Evolutionary conservation across 2,888 invertebrate species (phyloP).

Genomic region (Athalia circularis): DNA sequence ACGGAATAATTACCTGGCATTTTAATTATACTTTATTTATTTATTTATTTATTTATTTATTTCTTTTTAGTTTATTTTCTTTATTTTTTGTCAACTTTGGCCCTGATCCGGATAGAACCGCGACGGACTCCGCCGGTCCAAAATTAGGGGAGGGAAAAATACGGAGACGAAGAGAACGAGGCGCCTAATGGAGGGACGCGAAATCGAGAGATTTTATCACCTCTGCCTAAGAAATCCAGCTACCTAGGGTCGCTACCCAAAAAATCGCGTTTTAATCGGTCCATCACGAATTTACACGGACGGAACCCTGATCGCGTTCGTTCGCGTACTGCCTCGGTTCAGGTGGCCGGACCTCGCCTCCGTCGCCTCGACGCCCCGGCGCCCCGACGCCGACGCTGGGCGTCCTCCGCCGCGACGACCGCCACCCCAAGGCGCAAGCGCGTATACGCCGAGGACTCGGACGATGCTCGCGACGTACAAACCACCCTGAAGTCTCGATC

Average conservation of each 20-base stretch:
- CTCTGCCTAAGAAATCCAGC: slow-evolving; percentile 13
- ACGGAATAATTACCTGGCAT: slow-evolving; percentile 69
- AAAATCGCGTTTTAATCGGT: slow-evolving; percentile 36
- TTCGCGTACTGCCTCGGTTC: slow-evolving; percentile 39
- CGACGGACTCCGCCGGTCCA: too few species aligned
- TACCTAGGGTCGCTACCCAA: slow-evolving; percentile 38
- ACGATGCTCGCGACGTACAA: slow-evolving; percentile 13
- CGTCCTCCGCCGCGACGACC: slow-evolving; percentile 28
- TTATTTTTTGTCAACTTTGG: too few species aligned
- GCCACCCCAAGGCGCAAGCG: slow-evolving; percentile 42
- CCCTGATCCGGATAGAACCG: too few species aligned
- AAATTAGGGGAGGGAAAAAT: background rate
- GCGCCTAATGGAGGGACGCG: background rate
- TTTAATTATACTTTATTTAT: slow-evolving; percentile 33
- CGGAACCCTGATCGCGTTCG: slow-evolving; percentile 40
- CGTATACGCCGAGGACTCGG: slow-evolving; percentile 5
- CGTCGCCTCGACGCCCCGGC: slow-evolving; percentile 40
- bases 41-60: too few species aligned
- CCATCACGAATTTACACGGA: slow-evolving; percentile 34
- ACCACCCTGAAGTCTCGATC: slow-evolving; percentile 28
- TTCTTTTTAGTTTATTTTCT: too few species aligned
- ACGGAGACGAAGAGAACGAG: background rate
- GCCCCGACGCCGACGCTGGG: slow-evolving; percentile 43
- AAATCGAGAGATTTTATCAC: slow-evolving; percentile 22
- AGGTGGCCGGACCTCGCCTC: slow-evolving; percentile 36